phyloP scores from a whole-genome alignment of 2,888 invertebrate genomes.

The Drosophila dives region DNA sequence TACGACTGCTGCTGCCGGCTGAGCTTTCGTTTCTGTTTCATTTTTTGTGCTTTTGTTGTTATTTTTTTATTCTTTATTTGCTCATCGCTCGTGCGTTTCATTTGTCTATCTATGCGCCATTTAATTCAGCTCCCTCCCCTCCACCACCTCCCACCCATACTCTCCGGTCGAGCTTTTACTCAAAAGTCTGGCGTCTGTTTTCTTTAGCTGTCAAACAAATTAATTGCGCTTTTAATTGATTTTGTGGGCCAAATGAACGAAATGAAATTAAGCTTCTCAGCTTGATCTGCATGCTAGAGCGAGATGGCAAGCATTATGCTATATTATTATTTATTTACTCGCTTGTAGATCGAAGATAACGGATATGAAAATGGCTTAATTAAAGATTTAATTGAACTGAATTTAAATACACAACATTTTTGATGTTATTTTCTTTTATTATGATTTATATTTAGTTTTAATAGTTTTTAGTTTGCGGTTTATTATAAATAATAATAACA shows the following conservation, averaged over 20 bases:
- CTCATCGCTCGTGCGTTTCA: conserved; percentile 39
- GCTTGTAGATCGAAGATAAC: conserved; percentile 14
- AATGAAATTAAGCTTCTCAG: conserved; percentile 48
- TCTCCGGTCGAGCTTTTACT: conserved; percentile 34
- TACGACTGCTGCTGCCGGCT: conserved; percentile 41
- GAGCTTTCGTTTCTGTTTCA: conserved; percentile 46
- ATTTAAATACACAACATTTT: neutral
- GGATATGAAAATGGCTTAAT: neutral
- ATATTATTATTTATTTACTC: neutral
- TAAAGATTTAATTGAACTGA: neutral
- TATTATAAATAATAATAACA: neutral
- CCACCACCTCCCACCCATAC: neutral
- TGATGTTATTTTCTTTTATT: neutral
- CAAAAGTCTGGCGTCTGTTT: conserved; percentile 70
- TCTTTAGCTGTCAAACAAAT: conserved; percentile 79
- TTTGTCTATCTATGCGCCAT: conserved; percentile 61
- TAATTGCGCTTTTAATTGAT: conserved; percentile 79
- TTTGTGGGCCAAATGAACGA: conserved; percentile 63
- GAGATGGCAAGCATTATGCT: neutral
- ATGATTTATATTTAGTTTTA: neutral
- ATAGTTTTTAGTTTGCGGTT: neutral
- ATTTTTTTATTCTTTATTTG: conserved; percentile 43
- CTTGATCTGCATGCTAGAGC: conserved; percentile 7
- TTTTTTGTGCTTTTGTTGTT: conserved; percentile 23
- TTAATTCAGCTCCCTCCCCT: conserved; percentile 46